Percentiles rank a stretch among this genome's conserved stretches.
These are phyloP conservation scores for Cheiracanthium punctorium DNA, from an alignment of 2,888 invertebrate species.

Conservation along the genomic window DNA sequence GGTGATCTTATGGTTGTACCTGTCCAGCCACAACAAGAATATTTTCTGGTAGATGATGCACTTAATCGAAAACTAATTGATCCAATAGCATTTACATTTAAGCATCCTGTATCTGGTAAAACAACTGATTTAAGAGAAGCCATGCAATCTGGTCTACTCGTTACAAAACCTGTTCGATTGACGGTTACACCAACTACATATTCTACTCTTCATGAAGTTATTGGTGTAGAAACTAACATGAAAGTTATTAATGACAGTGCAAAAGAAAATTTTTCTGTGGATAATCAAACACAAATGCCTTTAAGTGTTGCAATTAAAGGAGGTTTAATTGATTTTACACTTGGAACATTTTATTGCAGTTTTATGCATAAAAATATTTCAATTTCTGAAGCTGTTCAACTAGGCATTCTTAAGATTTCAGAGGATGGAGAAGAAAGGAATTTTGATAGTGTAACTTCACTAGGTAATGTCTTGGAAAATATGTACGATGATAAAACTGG, in stretches of 20 bases:
- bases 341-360: slow-evolving; percentile 76
- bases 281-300: neutral
- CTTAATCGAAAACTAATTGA: slow-evolving; percentile 82
- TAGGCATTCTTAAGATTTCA: slow-evolving; percentile 73
- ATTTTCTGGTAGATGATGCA: slow-evolving; percentile 84
- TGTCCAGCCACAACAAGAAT: slow-evolving; percentile 82
- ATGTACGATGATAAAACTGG: slow-evolving; percentile 71
- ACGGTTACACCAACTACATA: slow-evolving; percentile 17
- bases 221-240: neutral
- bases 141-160: slow-evolving; percentile 84
- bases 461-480: slow-evolving; percentile 57
- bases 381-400: slow-evolving; percentile 77
- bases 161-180: slow-evolving; percentile 78
- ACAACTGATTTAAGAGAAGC: slow-evolving; percentile 84
- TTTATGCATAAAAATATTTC: slow-evolving; percentile 76
- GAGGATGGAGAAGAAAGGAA: slow-evolving; percentile 21
- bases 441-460: slow-evolving; percentile 44
- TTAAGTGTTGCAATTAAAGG: slow-evolving; percentile 77
- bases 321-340: slow-evolving; percentile 81
- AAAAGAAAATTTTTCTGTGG: neutral
- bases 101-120: slow-evolving; percentile 84
- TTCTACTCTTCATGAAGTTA: slow-evolving; percentile 8
- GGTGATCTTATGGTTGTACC: slow-evolving; percentile 65
- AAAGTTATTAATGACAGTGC: neutral
- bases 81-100: slow-evolving; percentile 76